Evolutionary conservation across 2,113 vertebrate species (phyloP).

Genomic region (Brienomyrus brachyistius): DNA sequence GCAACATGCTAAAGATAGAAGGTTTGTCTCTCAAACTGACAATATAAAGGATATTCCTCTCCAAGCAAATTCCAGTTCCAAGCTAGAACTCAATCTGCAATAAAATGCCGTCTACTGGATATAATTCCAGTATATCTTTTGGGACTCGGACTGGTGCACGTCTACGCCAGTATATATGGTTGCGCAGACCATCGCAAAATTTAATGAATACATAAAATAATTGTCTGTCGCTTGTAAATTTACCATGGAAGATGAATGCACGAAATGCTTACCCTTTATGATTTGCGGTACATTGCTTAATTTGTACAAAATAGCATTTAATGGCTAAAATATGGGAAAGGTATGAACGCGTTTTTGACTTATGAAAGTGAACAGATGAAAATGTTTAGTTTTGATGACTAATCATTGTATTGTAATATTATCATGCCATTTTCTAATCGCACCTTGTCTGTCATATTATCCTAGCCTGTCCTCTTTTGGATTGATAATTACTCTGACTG

Average conservation of each 20-base stretch:
- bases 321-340: background rate
- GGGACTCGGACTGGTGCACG: background rate
- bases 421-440: background rate
- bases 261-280: background rate
- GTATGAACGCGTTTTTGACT: background rate
- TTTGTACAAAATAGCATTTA: background rate
- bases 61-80: constrained; percentile 12
- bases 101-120: background rate
- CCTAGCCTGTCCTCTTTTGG: background rate
- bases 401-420: background rate
- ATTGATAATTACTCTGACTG: background rate
- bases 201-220: background rate
- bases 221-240: background rate
- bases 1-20: constrained; percentile 48
- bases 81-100: background rate
- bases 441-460: background rate
- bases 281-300: background rate
- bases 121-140: background rate
- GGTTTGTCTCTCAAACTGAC: constrained; percentile 26
- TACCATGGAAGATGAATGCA: background rate
- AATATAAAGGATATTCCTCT: constrained; percentile 30
- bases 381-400: background rate
- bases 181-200: background rate
- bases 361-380: background rate
- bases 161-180: background rate